phyloP scores from a whole-genome alignment of 1,140 invertebrate species.

The Drosophila novamexicana region DNA sequence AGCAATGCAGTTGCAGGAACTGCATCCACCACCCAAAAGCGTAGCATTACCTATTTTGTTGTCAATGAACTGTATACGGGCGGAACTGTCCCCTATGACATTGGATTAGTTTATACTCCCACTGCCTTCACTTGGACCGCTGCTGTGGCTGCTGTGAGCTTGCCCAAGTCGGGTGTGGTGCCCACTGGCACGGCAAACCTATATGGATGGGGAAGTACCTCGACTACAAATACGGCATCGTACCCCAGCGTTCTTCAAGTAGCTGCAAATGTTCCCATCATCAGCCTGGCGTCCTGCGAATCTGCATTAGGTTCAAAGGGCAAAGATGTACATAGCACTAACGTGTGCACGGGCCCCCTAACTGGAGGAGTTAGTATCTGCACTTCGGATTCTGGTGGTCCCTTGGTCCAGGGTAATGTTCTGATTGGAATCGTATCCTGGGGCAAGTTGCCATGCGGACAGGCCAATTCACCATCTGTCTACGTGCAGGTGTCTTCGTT shows the following conservation, averaged over 20 bases:
- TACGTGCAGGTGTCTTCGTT: constrained; percentile 89
- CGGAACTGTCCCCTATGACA: constrained; percentile 85
- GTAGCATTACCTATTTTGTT: constrained; percentile 66
- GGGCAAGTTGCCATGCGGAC: constrained; percentile 85
- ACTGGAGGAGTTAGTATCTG: constrained; percentile 85
- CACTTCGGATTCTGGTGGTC: constrained; percentile 85
- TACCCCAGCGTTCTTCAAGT: constrained; percentile 84
- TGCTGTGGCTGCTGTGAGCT: constrained; percentile 81
- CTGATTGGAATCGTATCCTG: constrained; percentile 85
- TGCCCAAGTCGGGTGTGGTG: constrained; percentile 82
- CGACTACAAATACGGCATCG: constrained; percentile 71
- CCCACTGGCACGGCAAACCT: constrained; percentile 84
- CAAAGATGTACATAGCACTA: constrained; percentile 81
- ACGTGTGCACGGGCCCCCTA: constrained; percentile 85
- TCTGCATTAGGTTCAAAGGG: constrained; percentile 76
- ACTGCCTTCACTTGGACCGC: constrained; percentile 84
- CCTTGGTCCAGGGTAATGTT: constrained; percentile 73
- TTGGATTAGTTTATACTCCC: constrained; percentile 85
- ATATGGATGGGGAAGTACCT: constrained; percentile 85
- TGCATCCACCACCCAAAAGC: constrained; percentile 65
- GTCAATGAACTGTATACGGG: constrained; percentile 72
- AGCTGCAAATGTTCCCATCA: constrained; percentile 73
- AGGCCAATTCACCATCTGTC: constrained; percentile 88
- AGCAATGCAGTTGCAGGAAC: constrained; percentile 66
- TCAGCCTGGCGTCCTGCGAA: constrained; percentile 58